Evolutionary conservation across 2,888 invertebrate species (phyloP).

Genomic region (Rhorus exstirpatorius): DNA sequence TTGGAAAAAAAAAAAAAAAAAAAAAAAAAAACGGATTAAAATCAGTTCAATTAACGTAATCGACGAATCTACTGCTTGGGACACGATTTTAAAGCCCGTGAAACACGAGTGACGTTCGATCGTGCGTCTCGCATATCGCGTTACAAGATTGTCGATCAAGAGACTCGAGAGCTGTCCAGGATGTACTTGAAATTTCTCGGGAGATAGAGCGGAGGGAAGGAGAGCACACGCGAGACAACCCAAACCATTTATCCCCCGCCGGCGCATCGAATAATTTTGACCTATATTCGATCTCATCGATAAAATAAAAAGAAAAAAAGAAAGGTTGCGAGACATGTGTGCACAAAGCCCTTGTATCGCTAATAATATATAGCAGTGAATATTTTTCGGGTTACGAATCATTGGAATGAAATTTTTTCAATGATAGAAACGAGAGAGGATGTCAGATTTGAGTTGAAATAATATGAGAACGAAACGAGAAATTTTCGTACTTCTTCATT

Average conservation of each 20-base stretch:
- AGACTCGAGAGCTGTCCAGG: slow-evolving; percentile 48
- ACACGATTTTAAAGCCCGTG: background rate
- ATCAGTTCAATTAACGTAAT: slow-evolving; percentile 8
- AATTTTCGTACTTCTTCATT: no score
- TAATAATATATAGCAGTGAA: no score
- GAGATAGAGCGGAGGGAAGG: slow-evolving; percentile 4
- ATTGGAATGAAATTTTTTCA: no score
- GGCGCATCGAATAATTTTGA: slow-evolving; percentile 67
- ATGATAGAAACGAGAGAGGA: no score
- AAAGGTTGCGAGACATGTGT: no score
- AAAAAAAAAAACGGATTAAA: no score
- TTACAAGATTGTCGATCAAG: slow-evolving; percentile 51
- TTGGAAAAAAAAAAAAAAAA: no score
- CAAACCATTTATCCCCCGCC: slow-evolving; percentile 1
- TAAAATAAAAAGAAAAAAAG: no score
- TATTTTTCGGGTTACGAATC: background rate
- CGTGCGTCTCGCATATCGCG: slow-evolving; percentile 8
- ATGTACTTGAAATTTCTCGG: slow-evolving; percentile 63
- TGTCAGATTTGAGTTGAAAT: no score
- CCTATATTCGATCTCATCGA: slow-evolving; percentile 57
- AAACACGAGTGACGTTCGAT: background rate
- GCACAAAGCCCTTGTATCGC: no score
- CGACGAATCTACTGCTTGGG: background rate
- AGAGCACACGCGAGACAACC: slow-evolving; percentile 10
- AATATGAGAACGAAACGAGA: no score